Evolutionary conservation across 2,113 vertebrate genomes (phyloP), one percentile per base, ranked within the genome.

Genomic region (Glaucidium brasilianum): DNA sequence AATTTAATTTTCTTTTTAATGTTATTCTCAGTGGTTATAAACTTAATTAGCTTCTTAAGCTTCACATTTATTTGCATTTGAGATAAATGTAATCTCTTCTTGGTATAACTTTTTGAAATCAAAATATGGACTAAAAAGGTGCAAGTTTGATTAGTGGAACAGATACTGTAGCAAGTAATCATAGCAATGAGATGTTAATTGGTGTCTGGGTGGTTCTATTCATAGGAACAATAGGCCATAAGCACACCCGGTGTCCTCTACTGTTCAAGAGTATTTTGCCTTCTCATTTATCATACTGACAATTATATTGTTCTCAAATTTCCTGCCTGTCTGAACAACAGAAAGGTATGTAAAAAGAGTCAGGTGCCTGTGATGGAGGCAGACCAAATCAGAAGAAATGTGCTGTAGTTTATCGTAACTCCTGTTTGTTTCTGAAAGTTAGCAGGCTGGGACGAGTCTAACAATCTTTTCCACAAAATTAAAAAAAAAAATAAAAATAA

Each of bases 1-100:
- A 98, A 98, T 97, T 98, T 97, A 97, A 97, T 98, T 98, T 98
- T 98, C 96, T 94, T 98, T 97, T 97, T 96, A 88, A 97, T 94
- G 96, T 96, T 98, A 96, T 97, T 97, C 94, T 98, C 90, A 91
- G 92, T 96, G 97, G 96, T 98, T 97, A 96, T 97, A 97, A 98
- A 98, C 93, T 97, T 98, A 97, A 98, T 98, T 98, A 97, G 95
- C 87, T 98, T 97, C 90, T 88, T 97, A 94, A 95, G 72, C 88
- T 95, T 96, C 94, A 96, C 92, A 96, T 98, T 97, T 97, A 98
- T 98, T 98, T 98, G 95, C 94, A 97, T 97, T 97, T 96, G 92
- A 96, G 93, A 96, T 96, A 97, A 96, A 97, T 91, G 93, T 97
- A 97, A 97, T 98, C 87, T 97, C 95, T 97, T 95, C 91, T 89